Evolutionary conservation across 2,888 invertebrate species (phyloP).

Genomic region (Bugulina stolonifera): DNA sequence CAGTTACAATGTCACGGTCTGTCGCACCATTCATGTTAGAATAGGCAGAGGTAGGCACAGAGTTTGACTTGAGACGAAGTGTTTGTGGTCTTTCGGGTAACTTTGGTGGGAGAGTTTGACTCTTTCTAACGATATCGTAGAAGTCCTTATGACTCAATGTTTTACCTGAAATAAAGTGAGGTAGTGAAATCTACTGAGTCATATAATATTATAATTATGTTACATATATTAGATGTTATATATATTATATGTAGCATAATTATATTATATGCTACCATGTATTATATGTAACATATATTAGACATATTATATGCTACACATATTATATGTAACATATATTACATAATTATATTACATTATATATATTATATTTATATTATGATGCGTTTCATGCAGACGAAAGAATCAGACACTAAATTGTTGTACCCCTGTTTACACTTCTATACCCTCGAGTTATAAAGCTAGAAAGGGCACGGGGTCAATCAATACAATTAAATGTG

Average conservation of each 20-base stretch:
- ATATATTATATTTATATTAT: not conserved
- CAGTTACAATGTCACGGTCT: too few relatives aligned
- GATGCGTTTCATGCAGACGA: not conserved
- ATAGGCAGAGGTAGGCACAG: not conserved
- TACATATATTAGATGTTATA: too few relatives aligned
- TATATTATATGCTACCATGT: not conserved
- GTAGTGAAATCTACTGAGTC: too few relatives aligned
- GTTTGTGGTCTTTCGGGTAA: conserved; percentile 10
- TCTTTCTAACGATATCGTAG: not conserved
- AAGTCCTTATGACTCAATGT: conserved; percentile 8
- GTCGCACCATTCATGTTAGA: not conserved
- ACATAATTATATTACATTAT: not conserved
- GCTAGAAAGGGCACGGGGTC: too few relatives aligned
- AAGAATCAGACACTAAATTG: too few relatives aligned
- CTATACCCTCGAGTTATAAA: too few relatives aligned
- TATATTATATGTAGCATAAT: too few relatives aligned
- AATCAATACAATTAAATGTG: too few relatives aligned
- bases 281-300: not conserved
- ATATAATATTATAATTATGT: too few relatives aligned
- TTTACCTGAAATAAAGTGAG: conserved; percentile 1
- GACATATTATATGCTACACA: not conserved
- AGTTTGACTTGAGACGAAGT: not conserved
- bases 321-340: not conserved
- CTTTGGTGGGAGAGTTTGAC: not conserved
- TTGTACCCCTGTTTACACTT: too few relatives aligned